Conservation (phyloP, 30 jellyfish, hydroid and myxozoan species). For the Hydractinia symbiolongicarpus region DNA sequence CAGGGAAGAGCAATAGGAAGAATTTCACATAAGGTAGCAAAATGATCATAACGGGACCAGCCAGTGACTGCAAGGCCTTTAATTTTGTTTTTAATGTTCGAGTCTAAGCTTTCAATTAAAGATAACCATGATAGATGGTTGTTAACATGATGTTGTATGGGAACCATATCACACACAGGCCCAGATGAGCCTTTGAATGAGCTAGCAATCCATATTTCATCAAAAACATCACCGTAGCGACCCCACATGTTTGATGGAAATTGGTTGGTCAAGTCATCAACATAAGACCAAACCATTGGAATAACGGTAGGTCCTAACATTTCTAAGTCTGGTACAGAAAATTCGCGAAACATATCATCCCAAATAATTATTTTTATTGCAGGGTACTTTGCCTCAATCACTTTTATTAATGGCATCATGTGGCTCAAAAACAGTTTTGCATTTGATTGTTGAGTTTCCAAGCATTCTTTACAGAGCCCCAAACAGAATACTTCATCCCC, state of each 20-base stretch:
- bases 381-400: constrained; percentile 48
- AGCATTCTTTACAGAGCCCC: constrained; percentile 79
- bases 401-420: constrained; percentile 60
- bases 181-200: constrained; percentile 91
- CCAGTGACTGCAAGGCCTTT: constrained; percentile 80
- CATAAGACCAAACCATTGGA: constrained; percentile 97
- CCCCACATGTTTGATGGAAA: constrained; percentile 87
- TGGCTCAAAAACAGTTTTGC: constrained; percentile 66
- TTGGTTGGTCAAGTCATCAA: constrained; percentile 48
- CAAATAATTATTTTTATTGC: constrained; percentile 49
- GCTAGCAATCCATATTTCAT: constrained; percentile 95
- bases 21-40: constrained; percentile 76
- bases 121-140: constrained; percentile 80
- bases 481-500: constrained; percentile 98
- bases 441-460: constrained; percentile 36
- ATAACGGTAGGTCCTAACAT: constrained; percentile 50
- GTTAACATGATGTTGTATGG: constrained; percentile 72
- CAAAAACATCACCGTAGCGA: constrained; percentile 72
- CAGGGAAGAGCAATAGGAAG: constrained; percentile 85
- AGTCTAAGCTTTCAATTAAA: constrained; percentile 40
- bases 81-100: constrained; percentile 37
- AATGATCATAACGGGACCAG: constrained; percentile 91
- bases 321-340: constrained; percentile 66
- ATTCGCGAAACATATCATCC: constrained; percentile 96
- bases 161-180: constrained; percentile 79